Evolutionary conservation across 2,113 vertebrate species (phyloP).

Genomic region (Willisornis vidua): DNA sequence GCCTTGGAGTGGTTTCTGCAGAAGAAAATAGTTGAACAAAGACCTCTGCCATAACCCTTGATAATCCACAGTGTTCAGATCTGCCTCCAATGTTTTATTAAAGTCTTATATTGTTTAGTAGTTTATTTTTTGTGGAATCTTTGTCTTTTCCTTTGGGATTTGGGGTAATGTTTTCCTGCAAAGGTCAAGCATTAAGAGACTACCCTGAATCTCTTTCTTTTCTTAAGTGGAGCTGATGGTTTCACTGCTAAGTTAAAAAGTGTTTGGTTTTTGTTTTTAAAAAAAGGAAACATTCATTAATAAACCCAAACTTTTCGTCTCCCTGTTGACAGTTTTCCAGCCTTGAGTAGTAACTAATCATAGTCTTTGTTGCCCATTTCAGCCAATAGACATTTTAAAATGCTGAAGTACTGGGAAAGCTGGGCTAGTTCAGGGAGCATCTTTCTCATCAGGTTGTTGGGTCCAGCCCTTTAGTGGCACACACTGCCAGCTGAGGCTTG

Average conservation of each 20-base stretch:
- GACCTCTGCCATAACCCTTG: neutral
- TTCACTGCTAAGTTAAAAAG: neutral
- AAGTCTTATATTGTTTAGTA: constrained; percentile 37
- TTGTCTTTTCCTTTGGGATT: constrained; percentile 29
- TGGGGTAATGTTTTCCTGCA: constrained; percentile 4
- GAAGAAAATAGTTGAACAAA: constrained; percentile 1
- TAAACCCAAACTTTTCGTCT: neutral
- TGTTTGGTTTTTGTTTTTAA: neutral
- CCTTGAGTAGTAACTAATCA: neutral
- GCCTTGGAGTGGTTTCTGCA: neutral
- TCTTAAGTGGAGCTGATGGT: neutral
- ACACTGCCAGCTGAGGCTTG: neutral
- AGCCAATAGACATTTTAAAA: neutral
- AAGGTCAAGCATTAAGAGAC: constrained; percentile 14
- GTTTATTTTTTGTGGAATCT: constrained; percentile 53
- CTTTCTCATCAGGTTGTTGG: neutral
- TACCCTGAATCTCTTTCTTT: neutral
- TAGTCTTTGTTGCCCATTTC: neutral
- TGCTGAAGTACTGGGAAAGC: neutral
- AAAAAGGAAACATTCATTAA: neutral
- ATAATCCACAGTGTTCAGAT: neutral
- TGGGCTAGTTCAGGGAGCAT: neutral
- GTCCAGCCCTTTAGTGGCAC: neutral
- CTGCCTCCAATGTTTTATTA: constrained; percentile 29
- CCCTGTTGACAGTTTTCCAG: neutral